A percentile compares a stretch with the other conserved stretches of the same genome.
Evolutionary conservation across 2,113 vertebrate species (phyloP).

Genomic region (Rhegmatorhina hoffmannsi): DNA sequence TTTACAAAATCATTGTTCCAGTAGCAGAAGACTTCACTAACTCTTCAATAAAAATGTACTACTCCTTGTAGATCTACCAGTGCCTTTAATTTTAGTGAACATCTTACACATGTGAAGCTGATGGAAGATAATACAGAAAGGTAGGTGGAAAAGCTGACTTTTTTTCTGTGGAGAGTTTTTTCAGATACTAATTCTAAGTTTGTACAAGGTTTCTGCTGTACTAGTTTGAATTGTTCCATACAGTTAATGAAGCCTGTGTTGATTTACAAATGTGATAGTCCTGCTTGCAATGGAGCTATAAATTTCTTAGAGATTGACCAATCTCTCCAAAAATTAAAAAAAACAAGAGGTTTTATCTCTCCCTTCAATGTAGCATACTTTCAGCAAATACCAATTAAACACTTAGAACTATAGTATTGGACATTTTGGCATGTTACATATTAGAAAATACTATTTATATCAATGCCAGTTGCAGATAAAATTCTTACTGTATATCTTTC

Average conservation of each 20-base stretch:
- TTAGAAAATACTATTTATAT: not conserved
- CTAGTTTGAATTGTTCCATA: not conserved
- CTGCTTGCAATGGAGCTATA: not conserved
- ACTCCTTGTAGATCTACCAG: not conserved
- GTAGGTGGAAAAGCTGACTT: not conserved
- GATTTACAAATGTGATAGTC: not conserved
- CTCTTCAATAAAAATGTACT: not conserved
- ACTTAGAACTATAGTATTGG: not conserved
- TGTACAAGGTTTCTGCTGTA: not conserved
- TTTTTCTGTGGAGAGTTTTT: not conserved
- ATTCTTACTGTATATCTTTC: not conserved
- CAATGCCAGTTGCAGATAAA: not conserved
- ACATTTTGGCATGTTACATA: not conserved
- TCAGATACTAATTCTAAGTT: not conserved
- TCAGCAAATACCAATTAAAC: not conserved
- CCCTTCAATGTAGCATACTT: not conserved
- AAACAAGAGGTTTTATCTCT: not conserved
- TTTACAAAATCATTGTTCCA: not conserved
- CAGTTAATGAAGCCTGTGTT: not conserved
- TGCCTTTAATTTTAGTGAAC: not conserved
- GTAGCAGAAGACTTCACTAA: not conserved
- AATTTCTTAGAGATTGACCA: not conserved
- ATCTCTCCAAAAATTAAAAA: not conserved
- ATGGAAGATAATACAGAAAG: not conserved
- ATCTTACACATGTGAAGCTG: not conserved